Conservation (phyloP, 2,113 vertebrate genomes). For the Capreolus pygargus region DNA sequence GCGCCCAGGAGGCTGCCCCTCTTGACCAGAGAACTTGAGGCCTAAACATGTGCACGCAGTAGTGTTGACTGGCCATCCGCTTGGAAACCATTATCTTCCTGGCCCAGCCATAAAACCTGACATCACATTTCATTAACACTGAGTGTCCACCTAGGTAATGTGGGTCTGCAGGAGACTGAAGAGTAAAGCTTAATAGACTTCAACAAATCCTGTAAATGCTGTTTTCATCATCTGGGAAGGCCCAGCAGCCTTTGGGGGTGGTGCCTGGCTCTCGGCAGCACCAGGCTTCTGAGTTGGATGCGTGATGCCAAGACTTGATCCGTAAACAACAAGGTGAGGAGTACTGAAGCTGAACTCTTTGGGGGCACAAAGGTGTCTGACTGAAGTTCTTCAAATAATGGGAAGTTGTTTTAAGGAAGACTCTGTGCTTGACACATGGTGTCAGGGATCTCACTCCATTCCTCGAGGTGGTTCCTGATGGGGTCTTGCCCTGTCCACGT, state of each 20-base stretch:
- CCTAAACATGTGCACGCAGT: background rate
- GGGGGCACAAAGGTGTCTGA: background rate
- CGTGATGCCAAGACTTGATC: background rate
- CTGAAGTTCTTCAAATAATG: background rate
- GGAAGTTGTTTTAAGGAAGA: background rate
- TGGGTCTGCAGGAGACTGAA: background rate
- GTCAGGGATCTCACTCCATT: background rate
- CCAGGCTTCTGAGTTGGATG: background rate
- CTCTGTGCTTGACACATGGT: background rate
- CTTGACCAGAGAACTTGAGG: background rate
- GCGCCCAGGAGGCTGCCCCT: background rate
- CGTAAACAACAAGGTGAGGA: background rate
- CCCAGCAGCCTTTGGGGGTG: background rate
- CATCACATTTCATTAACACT: background rate
- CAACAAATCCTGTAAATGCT: background rate
- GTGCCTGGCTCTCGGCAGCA: background rate
- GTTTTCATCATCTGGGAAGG: background rate
- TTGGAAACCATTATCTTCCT: background rate
- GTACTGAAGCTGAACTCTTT: background rate
- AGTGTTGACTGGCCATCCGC: background rate
- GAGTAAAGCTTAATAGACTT: background rate
- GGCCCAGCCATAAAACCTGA: background rate
- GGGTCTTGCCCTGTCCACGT: background rate
- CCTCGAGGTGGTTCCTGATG: background rate
- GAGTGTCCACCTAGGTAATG: background rate